Evolutionary conservation across 1,140 invertebrate genomes (phyloP).

Genomic region (Pogonognathellus flavescens): DNA sequence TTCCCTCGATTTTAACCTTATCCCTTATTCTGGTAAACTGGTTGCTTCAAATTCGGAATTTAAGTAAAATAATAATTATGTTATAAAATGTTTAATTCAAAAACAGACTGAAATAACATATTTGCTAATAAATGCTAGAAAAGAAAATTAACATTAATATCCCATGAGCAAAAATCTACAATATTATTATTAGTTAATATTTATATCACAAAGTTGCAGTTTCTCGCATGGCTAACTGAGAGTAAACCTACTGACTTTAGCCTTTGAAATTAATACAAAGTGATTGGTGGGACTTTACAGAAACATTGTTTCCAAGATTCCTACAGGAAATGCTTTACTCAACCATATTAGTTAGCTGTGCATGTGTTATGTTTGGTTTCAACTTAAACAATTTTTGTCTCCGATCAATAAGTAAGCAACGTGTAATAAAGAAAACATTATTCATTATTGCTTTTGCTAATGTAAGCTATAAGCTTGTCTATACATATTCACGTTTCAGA

Average conservation of each 20-base stretch:
- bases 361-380: too few species aligned
- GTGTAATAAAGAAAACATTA: too few species aligned
- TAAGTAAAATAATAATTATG: not conserved
- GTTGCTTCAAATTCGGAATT: too few species aligned
- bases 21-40: not conserved
- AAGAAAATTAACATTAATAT: not conserved
- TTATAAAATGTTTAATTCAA: not conserved
- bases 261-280: slow-evolving; percentile 40
- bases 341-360: too few species aligned
- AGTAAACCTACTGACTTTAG: slow-evolving; percentile 34
- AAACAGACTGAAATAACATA: not conserved
- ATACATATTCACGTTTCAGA: too few species aligned
- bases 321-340: too few species aligned
- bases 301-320: too few species aligned
- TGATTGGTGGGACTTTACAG: slow-evolving; percentile 28
- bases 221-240: slow-evolving; percentile 11
- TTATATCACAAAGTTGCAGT: slow-evolving; percentile 40
- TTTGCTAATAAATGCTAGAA: not conserved
- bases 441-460: too few species aligned
- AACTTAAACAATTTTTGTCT: too few species aligned
- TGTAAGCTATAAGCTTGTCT: too few species aligned
- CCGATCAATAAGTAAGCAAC: too few species aligned
- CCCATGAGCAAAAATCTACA: not conserved
- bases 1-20: slow-evolving; percentile 33
- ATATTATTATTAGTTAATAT: not conserved